Base-by-base conservation (phyloP, 53 echinoderm and acorn worm species). In the Antedon mediterranea region DNA sequence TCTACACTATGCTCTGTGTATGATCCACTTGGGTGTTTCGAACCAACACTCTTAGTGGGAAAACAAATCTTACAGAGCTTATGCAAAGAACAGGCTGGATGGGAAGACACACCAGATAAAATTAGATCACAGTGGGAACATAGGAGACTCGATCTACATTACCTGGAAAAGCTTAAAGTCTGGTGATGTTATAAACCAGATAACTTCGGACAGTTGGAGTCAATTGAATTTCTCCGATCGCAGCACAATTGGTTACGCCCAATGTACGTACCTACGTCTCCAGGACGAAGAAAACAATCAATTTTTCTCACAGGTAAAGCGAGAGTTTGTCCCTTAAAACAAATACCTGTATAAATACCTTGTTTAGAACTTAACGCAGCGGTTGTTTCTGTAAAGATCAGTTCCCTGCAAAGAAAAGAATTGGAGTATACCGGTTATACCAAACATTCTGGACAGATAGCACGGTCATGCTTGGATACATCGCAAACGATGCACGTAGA, bases 41-140 rank as follows among this genome's bases (percentile, higher is more conserved):
- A 81, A 33, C 91, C 85, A 13, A 76, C 83, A 4, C 43, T 88
- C 26, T 33, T 91, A 14, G 37, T 76, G 28, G 88, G 88, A 2
- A 91, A 88, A 71, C 84, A 80, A 75, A 88, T 88, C 23, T 76
- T 91, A 0, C 91, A 91, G 73, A 70, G 79, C 30, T 43, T 88
- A 31, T 88, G 88, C 78, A 76, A 43, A 43, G 71, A 78, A 42
- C 43, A 77, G 4, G 73, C 75, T 9, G 85, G 83, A n/a, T 88
- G 32, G 44, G 82, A 70, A 32, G 71, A 44, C 32, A 82, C 76
- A 27, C 76, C 82, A 30, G 82, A 82, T 32, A 8, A 31, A 37
- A 11, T 82, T 42, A 41, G 82, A 70, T 27, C 31, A 15, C 0
- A 31, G 29, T 43, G 82, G 71, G 79, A 79, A 31, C 43, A 34